A percentile compares a stretch with the other conserved stretches of the same genome.
Conservation (phyloP, 1,140 invertebrate genomes). For the Pemphigus obesinymphae region DNA sequence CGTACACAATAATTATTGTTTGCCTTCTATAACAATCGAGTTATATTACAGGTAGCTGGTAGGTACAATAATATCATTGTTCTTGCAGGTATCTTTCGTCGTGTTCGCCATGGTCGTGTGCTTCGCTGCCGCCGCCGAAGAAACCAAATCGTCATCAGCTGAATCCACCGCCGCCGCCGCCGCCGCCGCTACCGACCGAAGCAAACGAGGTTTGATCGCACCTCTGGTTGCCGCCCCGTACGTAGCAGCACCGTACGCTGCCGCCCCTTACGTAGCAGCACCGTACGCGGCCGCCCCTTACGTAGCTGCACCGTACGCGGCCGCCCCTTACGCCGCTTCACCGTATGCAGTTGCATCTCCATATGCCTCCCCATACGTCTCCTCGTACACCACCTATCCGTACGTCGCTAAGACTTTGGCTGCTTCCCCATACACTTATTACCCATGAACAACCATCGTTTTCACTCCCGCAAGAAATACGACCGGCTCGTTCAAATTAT, state of each 20-base stretch:
- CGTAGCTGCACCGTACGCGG: background rate
- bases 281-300: conserved; percentile 6
- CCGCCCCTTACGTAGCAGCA: background rate
- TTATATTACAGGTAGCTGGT: too few relatives aligned
- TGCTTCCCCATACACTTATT: conserved; percentile 28
- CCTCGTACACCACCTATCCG: conserved; percentile 14
- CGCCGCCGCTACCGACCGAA: too few relatives aligned
- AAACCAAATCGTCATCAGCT: background rate
- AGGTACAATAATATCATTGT: background rate
- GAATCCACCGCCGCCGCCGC: background rate
- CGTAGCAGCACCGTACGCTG: background rate
- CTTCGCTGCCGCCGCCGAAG: background rate
- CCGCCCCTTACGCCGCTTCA: background rate
- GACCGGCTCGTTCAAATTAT: background rate
- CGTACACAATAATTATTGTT: too few relatives aligned
- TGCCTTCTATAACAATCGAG: too few relatives aligned
- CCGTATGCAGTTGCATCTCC: background rate
- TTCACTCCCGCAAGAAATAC: background rate
- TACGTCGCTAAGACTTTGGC: conserved; percentile 24
- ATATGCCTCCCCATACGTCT: conserved; percentile 18
- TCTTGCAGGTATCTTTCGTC: conserved; percentile 19
- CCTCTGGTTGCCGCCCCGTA: background rate
- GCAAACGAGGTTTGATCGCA: background rate
- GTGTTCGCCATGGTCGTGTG: background rate
- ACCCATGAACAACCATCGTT: background rate